These are phyloP conservation scores for Hippocampus zosterae DNA, from an alignment of 2,113 vertebrate species.

Conservation along the genomic window DNA sequence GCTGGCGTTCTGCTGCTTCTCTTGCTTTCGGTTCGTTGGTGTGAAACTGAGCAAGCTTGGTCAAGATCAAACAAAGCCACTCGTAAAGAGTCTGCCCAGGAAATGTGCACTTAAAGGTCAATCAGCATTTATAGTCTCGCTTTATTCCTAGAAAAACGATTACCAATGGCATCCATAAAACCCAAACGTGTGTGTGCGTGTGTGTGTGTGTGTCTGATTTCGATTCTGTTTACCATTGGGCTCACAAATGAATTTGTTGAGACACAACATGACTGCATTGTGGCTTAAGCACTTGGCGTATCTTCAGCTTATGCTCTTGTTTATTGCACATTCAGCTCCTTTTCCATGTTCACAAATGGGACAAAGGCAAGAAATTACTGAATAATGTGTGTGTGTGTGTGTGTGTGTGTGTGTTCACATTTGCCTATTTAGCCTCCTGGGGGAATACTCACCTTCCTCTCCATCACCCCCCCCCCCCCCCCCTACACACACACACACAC, in stretches of 20 bases:
- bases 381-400: not conserved
- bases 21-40: not conserved
- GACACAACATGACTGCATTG: not conserved
- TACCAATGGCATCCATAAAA: not conserved
- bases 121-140: not conserved
- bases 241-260: not conserved
- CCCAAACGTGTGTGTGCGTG: not conserved
- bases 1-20: not conserved
- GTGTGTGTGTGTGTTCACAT: not conserved
- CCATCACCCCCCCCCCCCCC: too few relatives aligned
- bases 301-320: not conserved
- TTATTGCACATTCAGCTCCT: not conserved
- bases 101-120: not conserved
- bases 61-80: not conserved
- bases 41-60: slow-evolving; percentile 2
- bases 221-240: not conserved
- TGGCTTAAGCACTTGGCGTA: not conserved
- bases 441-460: not conserved
- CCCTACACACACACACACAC: too few relatives aligned
- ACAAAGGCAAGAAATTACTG: not conserved
- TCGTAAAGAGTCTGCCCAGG: slow-evolving; percentile 1
- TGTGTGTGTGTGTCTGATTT: too few relatives aligned
- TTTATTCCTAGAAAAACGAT: not conserved
- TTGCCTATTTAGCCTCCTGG: not conserved
- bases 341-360: not conserved